Base-by-base conservation (phyloP, 2,888 invertebrate species). In the Microctonus aethiopoides region DNA sequence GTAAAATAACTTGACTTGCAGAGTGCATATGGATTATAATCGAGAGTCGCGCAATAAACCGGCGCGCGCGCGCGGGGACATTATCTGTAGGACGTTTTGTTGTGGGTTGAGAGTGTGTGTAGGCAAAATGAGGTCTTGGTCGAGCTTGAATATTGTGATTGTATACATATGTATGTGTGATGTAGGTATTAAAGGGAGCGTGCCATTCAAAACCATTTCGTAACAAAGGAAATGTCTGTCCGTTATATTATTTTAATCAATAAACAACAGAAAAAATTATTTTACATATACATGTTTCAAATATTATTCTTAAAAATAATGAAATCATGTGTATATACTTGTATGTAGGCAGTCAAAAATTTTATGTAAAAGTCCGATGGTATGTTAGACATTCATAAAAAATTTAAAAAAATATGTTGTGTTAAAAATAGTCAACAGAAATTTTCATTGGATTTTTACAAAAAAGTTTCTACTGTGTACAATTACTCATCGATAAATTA, bases 91-190 rank as follows among this genome's bases (percentile, higher is more conserved):
- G 75, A 68, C 72, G 77, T 75, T 73, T 74, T 16, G 16, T 46
- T 46, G 78, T 76, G 76, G 79, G 77, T 72, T 75, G 74, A 72
- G 74, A 75, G 75, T 75, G 72, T 72, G 78, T 77, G 78, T 80
- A 80, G 79, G 78, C 77, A 76, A 75, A 77, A 72, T 64, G 75
- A 78, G 79, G 78, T 78, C 79, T 80, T 80, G 79, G 76, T 80
- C 78, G 75, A 64, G 64, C 74, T 72, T 73, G 70, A 67, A 72
- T 65, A 67, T 69, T 41, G 41, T 51, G 61, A 54, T 41, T 51
- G 29, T 22, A 24, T 54, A 46, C n/a, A n/a, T n/a, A n/a, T 65
- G 16, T 60, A 51, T 60, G 59, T 22, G 70, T 64, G 62, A 24
- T 39, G 61, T 63, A 59, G 67, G 71, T 71, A 57, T 57, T 57